phyloP scores from a whole-genome alignment of 1,140 invertebrate species.

The Zaprionus ornatus region DNA sequence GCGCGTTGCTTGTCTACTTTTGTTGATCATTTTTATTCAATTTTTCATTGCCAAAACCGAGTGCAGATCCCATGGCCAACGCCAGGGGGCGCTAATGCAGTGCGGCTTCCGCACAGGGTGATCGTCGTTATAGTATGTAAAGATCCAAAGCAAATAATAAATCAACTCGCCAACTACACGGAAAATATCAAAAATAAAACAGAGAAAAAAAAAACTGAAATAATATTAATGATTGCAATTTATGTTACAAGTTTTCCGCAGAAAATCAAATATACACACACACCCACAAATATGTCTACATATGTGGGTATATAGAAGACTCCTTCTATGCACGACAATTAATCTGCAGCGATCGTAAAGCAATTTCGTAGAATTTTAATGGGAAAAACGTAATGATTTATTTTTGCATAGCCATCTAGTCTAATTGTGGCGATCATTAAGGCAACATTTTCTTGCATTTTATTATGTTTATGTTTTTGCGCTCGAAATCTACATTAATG shows the following conservation, averaged over 20 bases:
- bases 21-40: conserved; percentile 36
- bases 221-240: conserved; percentile 28
- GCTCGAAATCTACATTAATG: too few species aligned
- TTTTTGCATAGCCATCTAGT: conserved; percentile 23
- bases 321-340: not conserved
- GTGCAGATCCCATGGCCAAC: conserved; percentile 20
- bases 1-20: conserved; percentile 8
- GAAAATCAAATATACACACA: conserved; percentile 3
- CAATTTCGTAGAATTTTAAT: conserved; percentile 29
- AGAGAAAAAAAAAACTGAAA: not conserved
- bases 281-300: not conserved
- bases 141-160: conserved; percentile 31
- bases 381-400: conserved; percentile 35
- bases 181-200: not conserved
- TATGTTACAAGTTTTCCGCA: conserved; percentile 13
- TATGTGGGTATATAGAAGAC: too few species aligned
- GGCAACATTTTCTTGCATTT: conserved; percentile 7
- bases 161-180: conserved; percentile 37
- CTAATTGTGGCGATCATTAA: conserved; percentile 33
- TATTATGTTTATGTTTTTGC: conserved; percentile 1
- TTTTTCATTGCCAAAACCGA: conserved; percentile 47
- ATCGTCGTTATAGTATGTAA: not conserved
- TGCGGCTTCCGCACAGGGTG: conserved; percentile 27
- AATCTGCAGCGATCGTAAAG: conserved; percentile 24
- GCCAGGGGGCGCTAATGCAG: conserved; percentile 41